Conservation (phyloP, 2,113 vertebrate species). For the Osmerus eperlanus region DNA sequence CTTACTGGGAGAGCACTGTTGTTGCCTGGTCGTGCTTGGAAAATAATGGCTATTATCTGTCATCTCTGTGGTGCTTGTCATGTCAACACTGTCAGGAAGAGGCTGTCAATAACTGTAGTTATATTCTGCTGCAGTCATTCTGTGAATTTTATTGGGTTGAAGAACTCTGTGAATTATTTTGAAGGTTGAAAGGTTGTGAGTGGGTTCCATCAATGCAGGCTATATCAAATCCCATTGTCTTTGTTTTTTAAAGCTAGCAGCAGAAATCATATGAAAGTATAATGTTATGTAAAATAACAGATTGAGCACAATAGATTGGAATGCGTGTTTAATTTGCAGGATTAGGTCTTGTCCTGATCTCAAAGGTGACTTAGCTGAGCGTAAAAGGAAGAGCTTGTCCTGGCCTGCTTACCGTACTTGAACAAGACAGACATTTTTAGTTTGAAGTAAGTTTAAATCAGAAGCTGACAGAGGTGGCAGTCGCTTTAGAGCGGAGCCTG, state of each 20-base stretch:
- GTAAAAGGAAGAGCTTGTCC: constrained; percentile 33
- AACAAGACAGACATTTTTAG: constrained; percentile 32
- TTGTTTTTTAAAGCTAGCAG: no score
- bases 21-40: constrained; percentile 1
- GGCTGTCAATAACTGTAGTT: constrained; percentile 19
- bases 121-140: not conserved
- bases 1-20: constrained; percentile 25
- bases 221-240: no score
- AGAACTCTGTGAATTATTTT: constrained; percentile 9
- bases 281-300: no score
- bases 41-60: constrained; percentile 45
- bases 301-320: no score
- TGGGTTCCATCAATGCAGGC: no score
- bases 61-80: not conserved
- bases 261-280: no score
- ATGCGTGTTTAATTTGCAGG: not conserved
- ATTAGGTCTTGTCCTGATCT: constrained; percentile 18
- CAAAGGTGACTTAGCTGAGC: constrained; percentile 14
- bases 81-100: not conserved
- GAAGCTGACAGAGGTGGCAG: not conserved
- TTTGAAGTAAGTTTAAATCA: not conserved
- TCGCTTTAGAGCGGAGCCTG: not conserved
- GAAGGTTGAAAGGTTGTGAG: not conserved
- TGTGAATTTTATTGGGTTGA: not conserved
- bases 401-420: constrained; percentile 32